phyloP scores from a whole-genome alignment of 2,888 invertebrate species.

The Nemotelus pantherinus region DNA sequence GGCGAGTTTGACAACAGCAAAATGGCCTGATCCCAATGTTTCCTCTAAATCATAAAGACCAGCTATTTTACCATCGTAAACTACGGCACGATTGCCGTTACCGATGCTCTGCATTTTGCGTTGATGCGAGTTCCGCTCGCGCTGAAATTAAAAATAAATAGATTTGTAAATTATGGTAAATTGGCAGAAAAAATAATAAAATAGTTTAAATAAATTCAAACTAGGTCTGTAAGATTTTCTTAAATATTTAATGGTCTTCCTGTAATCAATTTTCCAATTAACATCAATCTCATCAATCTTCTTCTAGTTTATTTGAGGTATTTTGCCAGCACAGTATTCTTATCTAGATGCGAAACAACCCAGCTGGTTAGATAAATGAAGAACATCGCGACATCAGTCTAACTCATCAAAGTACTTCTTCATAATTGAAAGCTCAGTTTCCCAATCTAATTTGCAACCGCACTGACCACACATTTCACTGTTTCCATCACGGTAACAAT shows the following conservation, averaged over 20 bases:
- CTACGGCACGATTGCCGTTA: conserved; percentile 54
- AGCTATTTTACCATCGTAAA: conserved; percentile 88
- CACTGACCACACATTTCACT: background rate
- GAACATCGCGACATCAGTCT: no score
- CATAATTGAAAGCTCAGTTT: no score
- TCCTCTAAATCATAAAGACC: conserved; percentile 97
- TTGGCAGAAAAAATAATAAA: background rate
- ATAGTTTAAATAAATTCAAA: background rate
- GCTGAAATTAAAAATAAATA: conserved; percentile 30
- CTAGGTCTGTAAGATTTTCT: background rate
- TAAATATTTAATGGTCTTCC: background rate
- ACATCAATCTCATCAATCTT: no score
- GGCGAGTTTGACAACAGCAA: conserved; percentile 97
- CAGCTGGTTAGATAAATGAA: no score
- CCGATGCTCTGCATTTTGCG: conserved; percentile 52
- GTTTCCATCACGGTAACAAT: background rate
- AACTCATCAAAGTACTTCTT: no score
- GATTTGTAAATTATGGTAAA: background rate
- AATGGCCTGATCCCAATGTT: conserved; percentile 97
- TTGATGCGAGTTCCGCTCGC: background rate
- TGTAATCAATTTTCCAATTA: no score
- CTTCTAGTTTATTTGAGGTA: no score
- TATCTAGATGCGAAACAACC: no score
- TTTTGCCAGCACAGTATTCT: no score
- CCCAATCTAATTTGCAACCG: background rate